These are phyloP conservation scores for Aphodius sticticus DNA, from an alignment of 2,888 invertebrate genomes.

Conservation along the genomic window DNA sequence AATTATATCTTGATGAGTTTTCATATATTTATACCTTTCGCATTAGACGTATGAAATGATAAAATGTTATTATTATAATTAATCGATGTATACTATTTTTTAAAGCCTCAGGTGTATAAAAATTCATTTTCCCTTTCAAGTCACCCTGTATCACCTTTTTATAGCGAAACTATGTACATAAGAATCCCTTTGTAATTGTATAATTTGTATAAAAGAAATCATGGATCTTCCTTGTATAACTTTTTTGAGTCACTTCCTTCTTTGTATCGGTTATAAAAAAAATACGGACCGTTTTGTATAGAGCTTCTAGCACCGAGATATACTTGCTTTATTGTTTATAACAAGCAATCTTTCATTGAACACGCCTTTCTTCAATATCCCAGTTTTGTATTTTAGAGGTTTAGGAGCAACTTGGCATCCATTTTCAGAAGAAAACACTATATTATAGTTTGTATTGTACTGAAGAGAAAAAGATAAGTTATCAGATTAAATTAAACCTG, in stretches of 20 bases:
- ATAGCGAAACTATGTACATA: conserved; percentile 41
- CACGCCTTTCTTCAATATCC: conserved; percentile 14
- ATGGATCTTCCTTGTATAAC: conserved; percentile 48
- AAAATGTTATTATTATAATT: conserved; percentile 29
- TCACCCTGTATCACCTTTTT: conserved; percentile 27
- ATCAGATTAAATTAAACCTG: conserved; percentile 44
- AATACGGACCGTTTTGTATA: conserved; percentile 5
- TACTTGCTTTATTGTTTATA: conserved; percentile 11
- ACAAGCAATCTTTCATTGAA: conserved; percentile 11
- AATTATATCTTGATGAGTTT: conserved; percentile 29
- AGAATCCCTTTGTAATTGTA: conserved; percentile 47
- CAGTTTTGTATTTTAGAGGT: conserved; percentile 18
- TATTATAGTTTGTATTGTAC: conserved; percentile 23
- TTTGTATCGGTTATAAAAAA: not conserved
- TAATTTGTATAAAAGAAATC: conserved; percentile 49
- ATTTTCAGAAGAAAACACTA: conserved; percentile 8
- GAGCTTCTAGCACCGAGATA: conserved; percentile 19
- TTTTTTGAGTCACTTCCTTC: conserved; percentile 14
- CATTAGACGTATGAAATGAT: not conserved
- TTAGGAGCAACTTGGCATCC: conserved; percentile 9
- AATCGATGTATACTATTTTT: conserved; percentile 46
- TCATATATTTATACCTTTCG: conserved; percentile 36
- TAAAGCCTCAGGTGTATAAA: conserved; percentile 4
- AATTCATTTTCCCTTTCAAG: not conserved
- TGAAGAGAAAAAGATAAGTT: conserved; percentile 25